Base-by-base conservation (phyloP, 2,113 vertebrate species). In the Sula dactylatra region DNA sequence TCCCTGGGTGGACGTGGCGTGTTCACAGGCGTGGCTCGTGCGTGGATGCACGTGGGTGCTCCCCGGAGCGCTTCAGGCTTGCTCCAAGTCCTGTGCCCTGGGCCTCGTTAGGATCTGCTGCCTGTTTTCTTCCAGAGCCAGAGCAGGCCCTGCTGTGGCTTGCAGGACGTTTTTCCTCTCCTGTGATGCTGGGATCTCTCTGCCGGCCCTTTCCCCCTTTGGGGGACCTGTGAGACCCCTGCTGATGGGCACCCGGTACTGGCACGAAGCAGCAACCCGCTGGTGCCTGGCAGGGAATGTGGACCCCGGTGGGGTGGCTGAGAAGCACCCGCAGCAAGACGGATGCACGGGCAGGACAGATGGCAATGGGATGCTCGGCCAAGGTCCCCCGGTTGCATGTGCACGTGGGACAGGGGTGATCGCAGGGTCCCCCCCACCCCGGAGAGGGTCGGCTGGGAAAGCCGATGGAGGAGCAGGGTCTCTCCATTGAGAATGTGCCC, bases 371-470 rank as follows among this genome's bases (percentile, higher is more conserved):
- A 34, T 3, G 1, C 22, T 78, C 3, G 5, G 26, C 38, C 31
- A 21, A 20, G 25, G 40, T 72, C n/a, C 7, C 20, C 8, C 0
- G 2, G 20, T 38, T 0, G 6, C 34, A 52, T 2, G 2, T 40
- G 34, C 27, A 36, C 3, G 1, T 44, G 38, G 11, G 36, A 49
- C 0, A 0, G 24, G 36, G 7, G 14, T 56, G 81, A 52, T 32
- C 3, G 3, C 49, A 73, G 62, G 26, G 26, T 71, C 49, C 16
- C 22, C 38, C 11, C 36, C 1, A 7, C 22, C 13, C n/a, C 36
- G 44, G 52, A 73, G 54, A 54, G 20, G 38, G 16, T 24, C 6
- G 1, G 10, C 40, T 71, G 67, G 25, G 67, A 62, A 72, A 86
- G 47, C 32, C 38, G n/a, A 27, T 17, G 49, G 62, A 92, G 47